Percentiles rank a stretch among this genome's conserved stretches.
These are phyloP conservation scores for Plebejus argus DNA, from an alignment of 2,888 invertebrate genomes.

Conservation along the genomic window DNA sequence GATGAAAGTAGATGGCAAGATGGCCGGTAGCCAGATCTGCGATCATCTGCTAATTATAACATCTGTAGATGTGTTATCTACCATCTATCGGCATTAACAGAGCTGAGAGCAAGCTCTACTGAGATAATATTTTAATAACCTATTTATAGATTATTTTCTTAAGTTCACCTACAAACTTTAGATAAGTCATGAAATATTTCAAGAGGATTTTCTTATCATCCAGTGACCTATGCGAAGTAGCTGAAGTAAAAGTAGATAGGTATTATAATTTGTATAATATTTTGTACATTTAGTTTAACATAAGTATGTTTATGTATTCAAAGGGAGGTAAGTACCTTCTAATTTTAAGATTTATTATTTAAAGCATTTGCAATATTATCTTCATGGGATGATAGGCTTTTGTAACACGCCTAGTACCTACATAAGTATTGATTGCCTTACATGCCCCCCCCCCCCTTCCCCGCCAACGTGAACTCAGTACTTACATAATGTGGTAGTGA, in stretches of 20 bases:
- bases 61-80: constrained; percentile 39
- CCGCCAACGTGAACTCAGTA: neutral
- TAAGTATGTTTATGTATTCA: too few relatives aligned
- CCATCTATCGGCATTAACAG: constrained; percentile 20
- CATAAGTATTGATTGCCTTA: neutral
- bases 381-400: neutral
- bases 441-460: too few relatives aligned
- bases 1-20: constrained; percentile 67
- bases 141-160: constrained; percentile 3
- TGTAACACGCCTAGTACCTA: neutral
- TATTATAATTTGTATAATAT: too few relatives aligned
- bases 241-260: too few relatives aligned
- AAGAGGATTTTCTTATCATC: neutral
- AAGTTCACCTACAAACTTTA: neutral
- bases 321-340: neutral
- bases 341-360: neutral
- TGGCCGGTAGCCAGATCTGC: constrained; percentile 73
- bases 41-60: constrained; percentile 50
- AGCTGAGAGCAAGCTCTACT: constrained; percentile 23
- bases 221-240: neutral
- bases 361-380: neutral
- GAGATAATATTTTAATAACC: constrained; percentile 20
- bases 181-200: neutral
- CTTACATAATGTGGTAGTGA: neutral
- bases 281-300: too few relatives aligned